phyloP scores from a whole-genome alignment of 2,888 invertebrate genomes.

The Agrilus mali region DNA sequence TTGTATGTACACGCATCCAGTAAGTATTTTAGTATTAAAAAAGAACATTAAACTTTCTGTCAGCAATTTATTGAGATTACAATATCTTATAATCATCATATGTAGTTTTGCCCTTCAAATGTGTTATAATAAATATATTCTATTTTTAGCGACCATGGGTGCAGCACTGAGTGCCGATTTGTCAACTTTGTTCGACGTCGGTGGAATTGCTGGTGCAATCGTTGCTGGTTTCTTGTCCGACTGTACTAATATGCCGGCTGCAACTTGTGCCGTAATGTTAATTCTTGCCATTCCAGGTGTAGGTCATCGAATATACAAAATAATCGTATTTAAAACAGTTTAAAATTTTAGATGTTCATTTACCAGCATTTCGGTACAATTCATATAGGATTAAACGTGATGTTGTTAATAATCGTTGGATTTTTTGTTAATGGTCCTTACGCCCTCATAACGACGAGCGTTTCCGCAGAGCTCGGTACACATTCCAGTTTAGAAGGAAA shows the following conservation, averaged over 20 bases:
- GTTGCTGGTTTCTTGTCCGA: constrained; percentile 80
- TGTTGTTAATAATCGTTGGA: constrained; percentile 62
- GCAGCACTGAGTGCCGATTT: constrained; percentile 61
- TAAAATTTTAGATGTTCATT: constrained; percentile 53
- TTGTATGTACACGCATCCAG: constrained; percentile 74
- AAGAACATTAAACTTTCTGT: not conserved
- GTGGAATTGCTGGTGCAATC: constrained; percentile 83
- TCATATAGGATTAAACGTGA: constrained; percentile 47
- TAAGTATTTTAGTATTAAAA: constrained; percentile 38
- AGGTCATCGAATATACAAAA: constrained; percentile 13
- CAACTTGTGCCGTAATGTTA: constrained; percentile 77
- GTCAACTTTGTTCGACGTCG: constrained; percentile 76
- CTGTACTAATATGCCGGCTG: constrained; percentile 68
- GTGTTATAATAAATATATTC: not conserved
- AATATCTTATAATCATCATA: too few relatives aligned
- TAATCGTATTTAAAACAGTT: constrained; percentile 1
- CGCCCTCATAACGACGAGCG: constrained; percentile 91
- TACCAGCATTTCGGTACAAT: constrained; percentile 63
- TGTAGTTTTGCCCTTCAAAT: too few relatives aligned
- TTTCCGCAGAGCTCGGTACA: constrained; percentile 87
- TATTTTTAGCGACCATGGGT: constrained; percentile 47
- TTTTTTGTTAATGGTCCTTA: constrained; percentile 91
- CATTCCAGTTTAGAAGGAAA: constrained; percentile 76
- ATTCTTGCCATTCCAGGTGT: constrained; percentile 72
- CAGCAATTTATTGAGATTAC: not conserved